phyloP scores from a whole-genome alignment of 2,113 vertebrate species.

The Capreolus pygargus region DNA sequence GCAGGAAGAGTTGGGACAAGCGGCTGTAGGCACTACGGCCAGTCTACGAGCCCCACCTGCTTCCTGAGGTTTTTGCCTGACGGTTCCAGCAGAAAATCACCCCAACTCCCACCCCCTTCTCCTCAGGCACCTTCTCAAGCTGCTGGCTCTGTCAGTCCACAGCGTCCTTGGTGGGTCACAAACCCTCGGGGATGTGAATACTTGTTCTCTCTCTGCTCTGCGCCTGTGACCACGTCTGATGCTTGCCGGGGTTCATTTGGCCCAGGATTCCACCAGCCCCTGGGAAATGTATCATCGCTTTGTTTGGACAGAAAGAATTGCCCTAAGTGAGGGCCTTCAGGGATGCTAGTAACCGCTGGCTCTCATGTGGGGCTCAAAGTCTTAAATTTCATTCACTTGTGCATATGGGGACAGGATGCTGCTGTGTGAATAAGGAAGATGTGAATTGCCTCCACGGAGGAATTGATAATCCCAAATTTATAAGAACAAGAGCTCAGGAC shows the following conservation, averaged over 20 bases:
- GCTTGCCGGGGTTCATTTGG: neutral
- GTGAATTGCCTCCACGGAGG: neutral
- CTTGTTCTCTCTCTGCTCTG: neutral
- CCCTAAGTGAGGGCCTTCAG: neutral
- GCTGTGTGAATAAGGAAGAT: neutral
- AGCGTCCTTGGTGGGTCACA: neutral
- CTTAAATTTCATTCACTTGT: neutral
- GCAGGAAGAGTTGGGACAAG: neutral
- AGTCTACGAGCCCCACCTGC: neutral
- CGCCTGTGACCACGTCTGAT: fast-evolving
- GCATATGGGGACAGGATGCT: neutral
- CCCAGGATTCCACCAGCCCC: neutral
- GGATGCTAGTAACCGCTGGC: neutral
- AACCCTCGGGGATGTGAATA: neutral
- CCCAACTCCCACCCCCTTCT: neutral
- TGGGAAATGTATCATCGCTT: neutral
- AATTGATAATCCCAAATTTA: neutral
- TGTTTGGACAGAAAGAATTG: neutral
- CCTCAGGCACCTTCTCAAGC: neutral
- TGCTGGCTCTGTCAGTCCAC: neutral
- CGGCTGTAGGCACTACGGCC: neutral
- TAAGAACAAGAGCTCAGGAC: neutral
- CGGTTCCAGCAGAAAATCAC: neutral
- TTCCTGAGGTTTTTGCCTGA: neutral
- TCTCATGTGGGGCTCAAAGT: neutral